Evolutionary conservation across 2,888 invertebrate species (phyloP).

Genomic region (Mamestra brassicae): DNA sequence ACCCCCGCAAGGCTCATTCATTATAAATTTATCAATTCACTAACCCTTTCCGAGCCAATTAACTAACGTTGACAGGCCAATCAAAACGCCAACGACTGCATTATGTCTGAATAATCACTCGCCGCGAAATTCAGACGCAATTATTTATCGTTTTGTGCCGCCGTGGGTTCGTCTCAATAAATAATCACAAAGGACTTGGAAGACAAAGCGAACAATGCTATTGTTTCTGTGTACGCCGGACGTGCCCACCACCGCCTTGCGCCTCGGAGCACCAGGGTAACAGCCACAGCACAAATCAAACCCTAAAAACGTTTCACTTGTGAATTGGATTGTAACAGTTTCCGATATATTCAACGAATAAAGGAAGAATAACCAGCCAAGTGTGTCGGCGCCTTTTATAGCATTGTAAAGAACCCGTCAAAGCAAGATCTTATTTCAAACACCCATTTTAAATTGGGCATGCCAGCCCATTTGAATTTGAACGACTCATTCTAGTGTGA

Average conservation of each 20-base stretch:
- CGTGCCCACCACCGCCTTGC: constrained; percentile 52
- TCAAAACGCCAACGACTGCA: constrained; percentile 64
- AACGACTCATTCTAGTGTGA: constrained; percentile 18
- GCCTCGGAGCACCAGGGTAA: constrained; percentile 25
- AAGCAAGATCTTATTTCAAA: constrained; percentile 22
- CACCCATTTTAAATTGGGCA: constrained; percentile 18
- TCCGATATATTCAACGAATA: constrained; percentile 9
- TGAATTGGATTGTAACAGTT: constrained; percentile 24
- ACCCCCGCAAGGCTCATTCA: constrained; percentile 51
- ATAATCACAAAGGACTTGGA: constrained; percentile 79
- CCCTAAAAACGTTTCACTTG: constrained; percentile 27
- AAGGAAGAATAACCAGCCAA: constrained; percentile 4
- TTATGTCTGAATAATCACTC: constrained; percentile 65
- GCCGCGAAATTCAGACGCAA: constrained; percentile 60
- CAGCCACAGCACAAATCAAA: constrained; percentile 34
- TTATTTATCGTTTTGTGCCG: constrained; percentile 69
- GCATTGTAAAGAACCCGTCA: background rate
- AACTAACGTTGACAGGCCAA: constrained; percentile 62
- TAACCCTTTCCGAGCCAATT: constrained; percentile 62
- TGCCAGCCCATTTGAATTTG: constrained; percentile 10
- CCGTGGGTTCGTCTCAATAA: constrained; percentile 76
- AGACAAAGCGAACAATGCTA: constrained; percentile 78
- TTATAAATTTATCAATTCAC: constrained; percentile 65
- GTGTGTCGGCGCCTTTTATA: background rate
- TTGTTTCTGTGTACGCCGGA: constrained; percentile 70